These are phyloP conservation scores for Carduelis carduelis DNA, from an alignment of 2,797 vertebrate species.

Conservation along the genomic window DNA sequence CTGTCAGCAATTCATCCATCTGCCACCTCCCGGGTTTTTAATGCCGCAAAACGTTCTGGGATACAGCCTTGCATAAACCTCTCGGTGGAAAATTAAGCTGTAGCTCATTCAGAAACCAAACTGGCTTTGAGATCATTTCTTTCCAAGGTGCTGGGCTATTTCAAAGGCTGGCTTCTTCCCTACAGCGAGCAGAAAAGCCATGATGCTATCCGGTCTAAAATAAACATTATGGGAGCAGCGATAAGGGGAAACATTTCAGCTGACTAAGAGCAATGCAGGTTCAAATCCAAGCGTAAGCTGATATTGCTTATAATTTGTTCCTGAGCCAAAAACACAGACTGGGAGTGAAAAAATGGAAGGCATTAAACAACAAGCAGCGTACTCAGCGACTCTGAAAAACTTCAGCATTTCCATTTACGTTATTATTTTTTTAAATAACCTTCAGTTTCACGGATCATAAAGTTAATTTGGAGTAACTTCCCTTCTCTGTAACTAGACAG, in stretches of 20 bases:
- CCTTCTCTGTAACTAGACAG: slow-evolving; percentile 23
- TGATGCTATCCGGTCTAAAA: slow-evolving; percentile 36
- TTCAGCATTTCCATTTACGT: slow-evolving; percentile 46
- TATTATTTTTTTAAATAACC: slow-evolving; percentile 67
- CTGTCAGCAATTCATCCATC: slow-evolving; percentile 56
- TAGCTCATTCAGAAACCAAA: not conserved
- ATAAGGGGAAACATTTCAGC: slow-evolving; percentile 63
- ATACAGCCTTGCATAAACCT: slow-evolving; percentile 4
- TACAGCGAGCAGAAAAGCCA: slow-evolving; percentile 14
- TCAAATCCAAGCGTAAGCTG: slow-evolving; percentile 59
- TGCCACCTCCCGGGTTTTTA: slow-evolving; percentile 33
- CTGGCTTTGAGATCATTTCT: not conserved
- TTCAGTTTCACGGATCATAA: slow-evolving; percentile 65
- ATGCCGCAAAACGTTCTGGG: not conserved
- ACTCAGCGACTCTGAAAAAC: slow-evolving; percentile 42
- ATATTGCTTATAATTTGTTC: slow-evolving; percentile 59
- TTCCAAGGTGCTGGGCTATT: slow-evolving; percentile 16
- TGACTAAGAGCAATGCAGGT: slow-evolving; percentile 50
- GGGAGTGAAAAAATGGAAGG: slow-evolving; percentile 44
- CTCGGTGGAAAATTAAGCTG: not conserved
- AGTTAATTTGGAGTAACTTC: slow-evolving; percentile 62
- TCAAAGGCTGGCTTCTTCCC: slow-evolving; percentile 18
- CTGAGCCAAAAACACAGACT: slow-evolving; percentile 28
- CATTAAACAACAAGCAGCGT: slow-evolving; percentile 37
- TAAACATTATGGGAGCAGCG: slow-evolving; percentile 48